Base-by-base conservation (phyloP, 2,797 vertebrate species). In the Pangasius krempfi region DNA sequence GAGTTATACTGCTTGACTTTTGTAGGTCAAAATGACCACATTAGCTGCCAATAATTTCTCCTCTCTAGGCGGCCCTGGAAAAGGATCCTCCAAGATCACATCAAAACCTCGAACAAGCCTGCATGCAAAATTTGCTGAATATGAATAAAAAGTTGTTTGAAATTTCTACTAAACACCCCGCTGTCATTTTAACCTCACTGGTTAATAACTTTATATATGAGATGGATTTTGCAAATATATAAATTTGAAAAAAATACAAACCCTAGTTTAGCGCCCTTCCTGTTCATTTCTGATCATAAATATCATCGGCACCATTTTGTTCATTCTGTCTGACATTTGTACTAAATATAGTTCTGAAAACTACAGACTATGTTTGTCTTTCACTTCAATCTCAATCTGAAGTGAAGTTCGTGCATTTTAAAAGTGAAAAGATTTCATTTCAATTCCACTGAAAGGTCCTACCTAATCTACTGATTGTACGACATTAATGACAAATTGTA, bases 21-120 rank as follows among this genome's bases (percentile, higher is more conserved):
- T 52, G 4, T 52, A n/a, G 47, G 5, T n/a, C 47, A n/a, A 52
- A 78, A 78, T 3, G 2, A n/a, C n/a, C 47, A 16, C 75, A 18
- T 52, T n/a, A 78, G 44, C 75, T 78, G 75, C 75, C 75, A 78
- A 78, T n/a, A n/a, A 78, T 52, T 52, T 78, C 47, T 78, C 47
- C 5, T 18, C 9, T 52, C 5, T 18, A 16, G 75, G 5, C 47
- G 72, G 47, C 22, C 33, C 70, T 25, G 70, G 70, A 37, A 73
- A 22, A 20, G 37, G 70, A 40, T 73, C 20, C 37, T 44, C 8
- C 20, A 10, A 2, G 64, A 30, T 10, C 12, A 13, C 4, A 30
- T 44, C 22, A 22, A 73, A 22, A 16, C 1, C 44, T 76, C 12
- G 2, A 16, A 14, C 0, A 30, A 52, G 27, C 75, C 73, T 76